Evolutionary conservation across 2,797 vertebrate genomes (phyloP).

Genomic region (Sardinella longiceps): DNA sequence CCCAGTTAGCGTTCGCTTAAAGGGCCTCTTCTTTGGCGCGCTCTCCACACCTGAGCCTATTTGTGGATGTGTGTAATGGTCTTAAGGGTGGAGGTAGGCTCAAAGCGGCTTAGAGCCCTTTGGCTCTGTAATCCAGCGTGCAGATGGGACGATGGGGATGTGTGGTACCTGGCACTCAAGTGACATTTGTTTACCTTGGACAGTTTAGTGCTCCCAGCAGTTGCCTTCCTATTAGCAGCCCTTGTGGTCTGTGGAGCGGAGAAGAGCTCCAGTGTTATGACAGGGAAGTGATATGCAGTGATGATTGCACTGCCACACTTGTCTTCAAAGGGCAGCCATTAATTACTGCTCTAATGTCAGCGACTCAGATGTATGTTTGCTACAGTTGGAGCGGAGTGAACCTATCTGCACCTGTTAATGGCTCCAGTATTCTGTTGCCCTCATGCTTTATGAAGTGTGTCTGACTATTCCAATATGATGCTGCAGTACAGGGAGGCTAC

Average conservation of each 20-base stretch:
- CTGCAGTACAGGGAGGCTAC: too few species aligned
- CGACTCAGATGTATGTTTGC: background rate
- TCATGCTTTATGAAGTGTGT: too few species aligned
- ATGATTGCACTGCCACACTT: background rate
- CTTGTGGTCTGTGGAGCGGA: background rate
- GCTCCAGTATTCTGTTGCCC: too few species aligned
- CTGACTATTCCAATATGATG: too few species aligned
- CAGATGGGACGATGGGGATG: slow-evolving; percentile 25
- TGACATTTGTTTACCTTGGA: background rate
- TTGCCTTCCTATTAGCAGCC: background rate
- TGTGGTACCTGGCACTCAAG: background rate
- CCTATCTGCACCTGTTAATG: background rate
- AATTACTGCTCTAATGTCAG: background rate
- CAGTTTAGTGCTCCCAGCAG: background rate
- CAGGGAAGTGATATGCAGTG: too few species aligned
- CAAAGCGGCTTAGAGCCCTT: slow-evolving; percentile 63
- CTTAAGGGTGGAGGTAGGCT: slow-evolving; percentile 54
- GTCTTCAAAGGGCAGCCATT: background rate
- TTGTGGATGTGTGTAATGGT: slow-evolving; percentile 51
- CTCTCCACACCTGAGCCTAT: slow-evolving; percentile 51
- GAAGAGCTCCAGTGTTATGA: background rate
- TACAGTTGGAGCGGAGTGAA: too few species aligned
- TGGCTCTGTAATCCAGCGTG: slow-evolving; percentile 59
- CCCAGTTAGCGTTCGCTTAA: slow-evolving; percentile 49
- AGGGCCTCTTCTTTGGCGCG: slow-evolving; percentile 40